A percentile compares a stretch with the other conserved stretches of the same genome.
phyloP scores from a whole-genome alignment of 2,797 vertebrate species.

The Sebastes matsubarae region DNA sequence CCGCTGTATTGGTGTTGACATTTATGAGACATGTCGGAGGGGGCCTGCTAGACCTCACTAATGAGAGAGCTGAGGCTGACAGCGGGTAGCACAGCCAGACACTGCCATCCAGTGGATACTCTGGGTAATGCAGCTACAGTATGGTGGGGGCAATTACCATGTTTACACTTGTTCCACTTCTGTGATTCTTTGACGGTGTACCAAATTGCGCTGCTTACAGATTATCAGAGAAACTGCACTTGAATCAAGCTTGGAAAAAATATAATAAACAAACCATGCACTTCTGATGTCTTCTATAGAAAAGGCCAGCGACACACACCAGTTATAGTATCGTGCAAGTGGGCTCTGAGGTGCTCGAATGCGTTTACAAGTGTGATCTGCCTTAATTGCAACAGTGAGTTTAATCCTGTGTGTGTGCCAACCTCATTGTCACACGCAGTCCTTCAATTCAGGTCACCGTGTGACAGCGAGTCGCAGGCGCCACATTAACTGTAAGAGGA shows the following conservation, averaged over 20 bases:
- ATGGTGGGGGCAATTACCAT: constrained; percentile 9
- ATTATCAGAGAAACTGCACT: constrained; percentile 19
- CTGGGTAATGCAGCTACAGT: constrained; percentile 23
- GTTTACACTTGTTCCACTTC: constrained; percentile 47
- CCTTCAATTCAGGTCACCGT: constrained; percentile 63
- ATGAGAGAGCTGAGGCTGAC: constrained; percentile 64
- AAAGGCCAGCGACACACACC: neutral
- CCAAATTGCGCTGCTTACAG: constrained; percentile 16
- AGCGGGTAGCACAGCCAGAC: constrained; percentile 72
- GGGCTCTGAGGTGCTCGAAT: neutral
- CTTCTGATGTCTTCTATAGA: neutral
- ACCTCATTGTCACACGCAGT: constrained; percentile 23
- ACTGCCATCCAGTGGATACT: constrained; percentile 83
- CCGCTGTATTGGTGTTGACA: constrained; percentile 96
- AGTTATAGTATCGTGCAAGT: neutral
- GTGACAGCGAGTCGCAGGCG: constrained; percentile 35
- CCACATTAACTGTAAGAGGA: constrained; percentile 29
- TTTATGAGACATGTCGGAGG: constrained; percentile 97
- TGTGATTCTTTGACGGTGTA: constrained; percentile 33
- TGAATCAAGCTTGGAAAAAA: constrained; percentile 8
- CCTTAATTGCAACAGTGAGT: constrained; percentile 17
- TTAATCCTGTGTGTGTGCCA: neutral
- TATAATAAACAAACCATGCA: constrained; percentile 10
- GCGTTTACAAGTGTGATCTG: constrained; percentile 22
- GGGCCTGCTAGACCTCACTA: constrained; percentile 83